Conservation (phyloP, 2,797 vertebrate species). For the Orientallactaga sibirica region DNA sequence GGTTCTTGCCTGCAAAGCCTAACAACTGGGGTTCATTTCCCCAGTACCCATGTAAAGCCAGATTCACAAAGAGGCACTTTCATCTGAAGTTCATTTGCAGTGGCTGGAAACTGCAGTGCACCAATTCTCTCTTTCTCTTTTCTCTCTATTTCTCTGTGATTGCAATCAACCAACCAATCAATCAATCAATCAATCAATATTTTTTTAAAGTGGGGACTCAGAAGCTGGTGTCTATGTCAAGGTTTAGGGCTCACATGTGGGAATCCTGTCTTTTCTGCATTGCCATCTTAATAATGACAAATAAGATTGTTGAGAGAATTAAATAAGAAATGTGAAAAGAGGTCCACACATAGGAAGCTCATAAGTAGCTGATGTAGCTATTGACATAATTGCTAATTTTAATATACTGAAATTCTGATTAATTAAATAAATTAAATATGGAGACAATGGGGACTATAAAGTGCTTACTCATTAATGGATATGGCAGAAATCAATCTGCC, state of each 20-base stretch:
- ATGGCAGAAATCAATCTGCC: neutral
- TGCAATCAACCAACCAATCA: no score
- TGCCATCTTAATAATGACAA: neutral
- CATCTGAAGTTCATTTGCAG: no score
- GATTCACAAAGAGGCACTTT: no score
- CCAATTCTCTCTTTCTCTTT: no score
- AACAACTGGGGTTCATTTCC: no score
- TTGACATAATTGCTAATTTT: neutral
- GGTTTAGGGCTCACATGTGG: neutral
- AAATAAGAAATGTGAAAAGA: conserved; percentile 5
- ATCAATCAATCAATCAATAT: no score
- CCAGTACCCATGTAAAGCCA: no score
- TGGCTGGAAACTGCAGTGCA: no score
- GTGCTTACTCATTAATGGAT: neutral
- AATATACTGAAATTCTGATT: neutral
- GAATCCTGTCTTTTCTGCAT: neutral
- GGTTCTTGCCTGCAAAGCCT: no score
- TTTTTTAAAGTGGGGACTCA: neutral
- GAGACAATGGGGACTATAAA: neutral
- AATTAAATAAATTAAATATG: neutral
- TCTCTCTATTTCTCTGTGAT: no score
- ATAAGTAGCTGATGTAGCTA: neutral
- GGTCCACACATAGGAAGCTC: neutral
- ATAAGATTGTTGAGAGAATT: neutral
- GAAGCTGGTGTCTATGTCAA: neutral